Evolutionary conservation across 64 coral and sea anemone species (phyloP).

Genomic region (Dendrophyllia cribrosa): DNA sequence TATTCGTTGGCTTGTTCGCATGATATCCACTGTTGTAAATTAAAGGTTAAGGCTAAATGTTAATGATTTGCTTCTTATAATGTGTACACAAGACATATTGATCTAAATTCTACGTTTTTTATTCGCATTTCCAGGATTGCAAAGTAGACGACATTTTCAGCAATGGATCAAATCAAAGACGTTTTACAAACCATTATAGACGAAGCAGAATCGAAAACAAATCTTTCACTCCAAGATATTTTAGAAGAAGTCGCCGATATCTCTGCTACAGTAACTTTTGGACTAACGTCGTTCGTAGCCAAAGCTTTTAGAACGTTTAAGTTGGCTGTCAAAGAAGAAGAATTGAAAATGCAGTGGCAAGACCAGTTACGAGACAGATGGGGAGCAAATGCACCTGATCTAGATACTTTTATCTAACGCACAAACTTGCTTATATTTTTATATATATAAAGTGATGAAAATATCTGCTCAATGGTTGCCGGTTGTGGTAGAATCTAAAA

Average conservation of each 20-base stretch:
- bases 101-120: no score
- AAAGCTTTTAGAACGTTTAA: neutral
- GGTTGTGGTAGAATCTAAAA: no score
- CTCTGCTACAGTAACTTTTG: neutral
- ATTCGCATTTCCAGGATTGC: no score
- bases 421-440: no score
- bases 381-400: neutral
- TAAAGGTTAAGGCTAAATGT: no score
- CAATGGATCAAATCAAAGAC: slow-evolving; percentile 18
- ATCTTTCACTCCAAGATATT: neutral
- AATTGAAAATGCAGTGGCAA: slow-evolving; percentile 20
- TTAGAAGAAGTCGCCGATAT: neutral
- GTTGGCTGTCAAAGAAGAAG: neutral
- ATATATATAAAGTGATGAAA: no score
- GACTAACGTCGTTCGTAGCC: neutral
- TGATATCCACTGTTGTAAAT: no score
- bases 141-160: no score
- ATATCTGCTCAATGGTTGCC: no score
- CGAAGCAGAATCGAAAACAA: neutral
- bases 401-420: neutral
- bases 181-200: neutral
- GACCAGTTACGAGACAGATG: slow-evolving; percentile 3
- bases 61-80: no score
- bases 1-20: no score
- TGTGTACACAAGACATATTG: no score